Base-by-base conservation (phyloP, 2,113 vertebrate species). In the Calyptomena viridis region DNA sequence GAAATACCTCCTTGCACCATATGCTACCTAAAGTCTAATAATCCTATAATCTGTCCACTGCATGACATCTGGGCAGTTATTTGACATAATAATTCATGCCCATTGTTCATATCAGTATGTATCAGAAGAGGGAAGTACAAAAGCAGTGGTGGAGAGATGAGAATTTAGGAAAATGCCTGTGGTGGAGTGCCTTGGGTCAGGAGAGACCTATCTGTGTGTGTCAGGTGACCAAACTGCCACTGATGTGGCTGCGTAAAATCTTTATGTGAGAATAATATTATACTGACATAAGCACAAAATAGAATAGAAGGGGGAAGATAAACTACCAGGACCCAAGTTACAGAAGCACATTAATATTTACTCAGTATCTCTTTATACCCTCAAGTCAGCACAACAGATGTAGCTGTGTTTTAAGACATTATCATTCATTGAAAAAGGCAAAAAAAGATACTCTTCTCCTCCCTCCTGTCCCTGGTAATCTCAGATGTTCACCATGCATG, bases 311-410 rank as follows among this genome's bases (percentile, higher is more conserved):
- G 50, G 40, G 42, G 53, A 84, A 37, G 15, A 46, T 39, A 69
- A 91, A 89, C 83, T 64, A 12, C 22, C 56, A 79, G 62, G 68
- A 86, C 37, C 39, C 56, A 76, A 83, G 83, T 46, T 77, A 42
- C 81, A 87, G 49, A 40, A 94, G 56, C 33, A 33, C 76, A 96
- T 97, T 98, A 95, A 97, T 97, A 97, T 97, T 98, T 95, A 96
- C 95, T 97, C 46, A 7, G 72, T 97, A 95, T 50, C 79, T 87
- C 50, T 97, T 94, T 96, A 92, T 98, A 96, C 95, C 95, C 96
- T 93, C 88, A 96, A 98, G 98, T 98, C 84, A 97, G 93, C 96
- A 90, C 72, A 83, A 97, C 97, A 98, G 97, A 96, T 97, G 94
- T 94, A 98, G 87, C 83, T 52, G 94, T 95, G 95, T 96, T 96